Base-by-base conservation (phyloP, 2,888 invertebrate species). In the Heliconius sara region DNA sequence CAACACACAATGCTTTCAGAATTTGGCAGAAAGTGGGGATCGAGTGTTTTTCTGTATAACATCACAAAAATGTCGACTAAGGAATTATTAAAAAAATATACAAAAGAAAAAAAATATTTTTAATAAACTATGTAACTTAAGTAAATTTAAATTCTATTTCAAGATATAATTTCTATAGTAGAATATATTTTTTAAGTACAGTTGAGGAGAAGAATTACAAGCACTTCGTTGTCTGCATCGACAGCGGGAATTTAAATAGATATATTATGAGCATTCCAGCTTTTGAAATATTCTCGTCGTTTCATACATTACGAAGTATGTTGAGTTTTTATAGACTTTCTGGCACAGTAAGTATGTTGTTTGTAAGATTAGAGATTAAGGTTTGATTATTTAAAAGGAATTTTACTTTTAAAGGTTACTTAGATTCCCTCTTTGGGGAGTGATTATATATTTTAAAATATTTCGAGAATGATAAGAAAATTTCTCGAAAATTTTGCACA, bases 151-250 rank as follows among this genome's bases (percentile, higher is more conserved):
- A 57, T 57, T 72, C 12, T 1, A 19, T 72, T 57, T 30, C 30
- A 72, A 72, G 5, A 30, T 34, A 30, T 30, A 22, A 72, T 72
- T 72, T 57, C 57, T 72, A 12, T 10, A 12, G 25, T 5, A 47
- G 25, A 30, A 27, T 52, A 27, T 52, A 22, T 30, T 72, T 72
- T 66, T 72, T 72, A 72, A 72, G 57, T 57, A 72, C 30, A 52
- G 19, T 72, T 57, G 57, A 57, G 72, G 12, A 72, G 72, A 72
- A 72, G 57, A 72, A 72, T 72, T 72, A 72, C 72, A 57, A 57
- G 57, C 72, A 57, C 57, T 72, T 72, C 52, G 72, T 72, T 72
- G 72, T 72, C 72, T 72, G 57, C 72, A 72, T 57, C 72, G 72
- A 72, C 72, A 57, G 72, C 52, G 30, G 25, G 57, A 72, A 72